phyloP scores from a whole-genome alignment of 2,888 invertebrate species.

The Acleris laterana region DNA sequence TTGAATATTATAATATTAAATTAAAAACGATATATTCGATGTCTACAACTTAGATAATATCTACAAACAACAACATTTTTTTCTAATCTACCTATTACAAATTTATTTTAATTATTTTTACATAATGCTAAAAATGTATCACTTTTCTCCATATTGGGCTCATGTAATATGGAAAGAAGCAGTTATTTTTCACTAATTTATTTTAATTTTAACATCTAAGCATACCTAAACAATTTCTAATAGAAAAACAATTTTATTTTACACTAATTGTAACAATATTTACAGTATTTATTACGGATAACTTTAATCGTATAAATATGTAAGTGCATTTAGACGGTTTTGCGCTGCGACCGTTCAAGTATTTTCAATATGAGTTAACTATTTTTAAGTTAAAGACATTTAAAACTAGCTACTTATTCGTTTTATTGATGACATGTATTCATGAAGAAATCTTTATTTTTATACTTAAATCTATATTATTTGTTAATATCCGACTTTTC shows the following conservation, averaged over 20 bases:
- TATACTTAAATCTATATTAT: no score
- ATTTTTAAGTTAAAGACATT: no score
- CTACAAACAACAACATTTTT: slow-evolving; percentile 13
- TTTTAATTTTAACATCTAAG: slow-evolving; percentile 7
- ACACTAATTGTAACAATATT: not conserved
- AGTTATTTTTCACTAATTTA: slow-evolving; percentile 4
- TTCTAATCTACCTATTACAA: slow-evolving; percentile 12
- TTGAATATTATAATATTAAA: not conserved
- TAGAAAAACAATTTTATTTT: slow-evolving; percentile 17
- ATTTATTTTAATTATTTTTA: slow-evolving; percentile 16
- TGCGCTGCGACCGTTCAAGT: no score
- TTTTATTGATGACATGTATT: no score
- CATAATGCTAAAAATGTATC: slow-evolving; percentile 11
- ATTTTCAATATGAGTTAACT: no score
- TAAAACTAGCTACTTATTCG: no score
- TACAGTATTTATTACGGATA: no score
- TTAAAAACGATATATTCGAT: slow-evolving; percentile 19
- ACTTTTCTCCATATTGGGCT: slow-evolving; percentile 35
- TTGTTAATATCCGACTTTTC: no score
- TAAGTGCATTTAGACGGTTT: no score
- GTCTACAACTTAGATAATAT: slow-evolving; percentile 24
- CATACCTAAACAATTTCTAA: slow-evolving; percentile 13
- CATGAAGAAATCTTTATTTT: no score
- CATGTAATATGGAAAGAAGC: slow-evolving; percentile 31
- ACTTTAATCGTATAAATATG: no score